A percentile compares a stretch with the other conserved stretches of the same genome.
phyloP scores from a whole-genome alignment of 2,888 invertebrate species.

The Pedicia rivosa region DNA sequence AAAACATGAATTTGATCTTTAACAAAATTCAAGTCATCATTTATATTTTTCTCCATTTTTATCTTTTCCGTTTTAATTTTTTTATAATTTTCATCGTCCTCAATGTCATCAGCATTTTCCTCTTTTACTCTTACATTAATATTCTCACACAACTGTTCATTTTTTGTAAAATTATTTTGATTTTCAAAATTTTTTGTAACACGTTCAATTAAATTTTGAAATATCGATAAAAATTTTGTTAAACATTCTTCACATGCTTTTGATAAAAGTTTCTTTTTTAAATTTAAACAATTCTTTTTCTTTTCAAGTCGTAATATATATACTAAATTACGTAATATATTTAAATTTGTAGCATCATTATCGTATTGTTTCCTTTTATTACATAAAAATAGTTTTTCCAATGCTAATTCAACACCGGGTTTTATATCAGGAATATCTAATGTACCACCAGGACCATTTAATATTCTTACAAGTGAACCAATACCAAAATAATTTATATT shows the following conservation, averaged over 20 bases:
- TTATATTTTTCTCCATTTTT: not conserved
- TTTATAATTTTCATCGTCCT: conserved; percentile 3
- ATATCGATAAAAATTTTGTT: conserved; percentile 25
- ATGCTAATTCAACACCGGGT: conserved; percentile 25
- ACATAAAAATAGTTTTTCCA: conserved; percentile 25
- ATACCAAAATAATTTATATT: conserved; percentile 20
- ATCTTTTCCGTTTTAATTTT: not conserved
- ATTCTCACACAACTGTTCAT: not conserved
- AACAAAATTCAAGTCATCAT: not conserved
- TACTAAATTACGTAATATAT: conserved; percentile 33
- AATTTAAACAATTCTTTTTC: conserved; percentile 17
- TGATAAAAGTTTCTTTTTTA: conserved; percentile 20
- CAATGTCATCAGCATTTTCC: not conserved
- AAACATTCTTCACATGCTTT: conserved; percentile 23
- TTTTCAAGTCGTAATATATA: conserved; percentile 23
- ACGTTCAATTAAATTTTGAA: conserved; percentile 10
- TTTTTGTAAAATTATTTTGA: not conserved
- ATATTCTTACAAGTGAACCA: conserved; percentile 25
- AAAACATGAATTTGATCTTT: conserved; percentile 32
- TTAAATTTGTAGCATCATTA: conserved; percentile 24
- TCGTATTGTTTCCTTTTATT: conserved; percentile 23
- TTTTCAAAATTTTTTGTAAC: not conserved
- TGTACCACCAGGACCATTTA: conserved; percentile 25
- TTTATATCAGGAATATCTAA: conserved; percentile 25
- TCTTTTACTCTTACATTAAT: not conserved